Conservation (phyloP, 1,140 invertebrate species). For the Drosophila kanapiae region DNA sequence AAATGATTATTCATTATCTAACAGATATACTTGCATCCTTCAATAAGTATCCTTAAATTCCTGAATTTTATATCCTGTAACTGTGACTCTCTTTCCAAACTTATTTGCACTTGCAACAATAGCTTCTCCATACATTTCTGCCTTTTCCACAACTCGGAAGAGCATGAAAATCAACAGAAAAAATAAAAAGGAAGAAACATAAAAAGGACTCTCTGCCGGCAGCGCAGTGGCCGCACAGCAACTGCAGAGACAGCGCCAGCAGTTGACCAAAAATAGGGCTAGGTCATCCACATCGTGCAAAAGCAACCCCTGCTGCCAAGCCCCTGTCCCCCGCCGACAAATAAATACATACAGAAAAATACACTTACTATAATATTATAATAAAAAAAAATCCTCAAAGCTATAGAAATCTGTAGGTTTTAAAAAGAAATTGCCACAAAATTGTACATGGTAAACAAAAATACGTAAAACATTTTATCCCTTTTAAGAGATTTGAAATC, state of each 20-base stretch:
- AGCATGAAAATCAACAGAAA: slow-evolving; percentile 11
- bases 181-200: not conserved
- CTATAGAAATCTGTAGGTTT: too few relatives aligned
- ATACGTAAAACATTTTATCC: not conserved
- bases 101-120: slow-evolving; percentile 1
- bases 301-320: not conserved
- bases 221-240: slow-evolving; percentile 27
- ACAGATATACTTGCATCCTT: too few relatives aligned
- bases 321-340: not conserved
- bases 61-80: not conserved
- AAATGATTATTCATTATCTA: too few relatives aligned
- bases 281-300: slow-evolving; percentile 66
- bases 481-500: not conserved
- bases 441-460: too few relatives aligned
- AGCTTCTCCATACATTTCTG: not conserved
- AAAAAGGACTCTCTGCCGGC: slow-evolving; percentile 41
- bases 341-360: slow-evolving; percentile 12
- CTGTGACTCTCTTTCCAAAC: too few relatives aligned
- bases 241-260: slow-evolving; percentile 18
- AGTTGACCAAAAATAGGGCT: slow-evolving; percentile 74
- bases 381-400: too few relatives aligned
- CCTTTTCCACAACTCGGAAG: not conserved
- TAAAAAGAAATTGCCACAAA: not conserved
- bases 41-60: too few relatives aligned
- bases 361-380: too few relatives aligned